These are phyloP conservation scores for Pseudomugil tenellus DNA, from an alignment of 2,797 vertebrate species.

Conservation along the genomic window DNA sequence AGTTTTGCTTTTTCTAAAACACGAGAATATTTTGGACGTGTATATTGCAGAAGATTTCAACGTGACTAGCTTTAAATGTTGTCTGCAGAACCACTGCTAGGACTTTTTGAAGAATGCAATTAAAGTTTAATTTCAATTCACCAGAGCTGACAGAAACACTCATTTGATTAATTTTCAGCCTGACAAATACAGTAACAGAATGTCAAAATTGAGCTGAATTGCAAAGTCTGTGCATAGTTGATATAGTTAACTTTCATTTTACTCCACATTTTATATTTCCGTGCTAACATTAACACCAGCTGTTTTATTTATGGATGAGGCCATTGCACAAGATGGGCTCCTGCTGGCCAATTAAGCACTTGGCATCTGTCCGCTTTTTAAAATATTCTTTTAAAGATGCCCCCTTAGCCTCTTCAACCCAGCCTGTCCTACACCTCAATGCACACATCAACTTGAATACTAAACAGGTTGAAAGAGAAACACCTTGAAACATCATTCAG, in stretches of 20 bases:
- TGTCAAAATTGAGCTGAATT: slow-evolving; percentile 22
- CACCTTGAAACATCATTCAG: slow-evolving; percentile 52
- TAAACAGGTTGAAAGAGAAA: slow-evolving; percentile 56
- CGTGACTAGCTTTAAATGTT: slow-evolving; percentile 33
- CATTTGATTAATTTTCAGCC: slow-evolving; percentile 70
- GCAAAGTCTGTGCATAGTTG: slow-evolving; percentile 57
- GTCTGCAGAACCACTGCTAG: slow-evolving; percentile 12
- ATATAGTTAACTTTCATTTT: slow-evolving; percentile 35
- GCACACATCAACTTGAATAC: slow-evolving; percentile 51
- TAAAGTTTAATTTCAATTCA: slow-evolving; percentile 46
- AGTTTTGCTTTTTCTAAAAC: slow-evolving; percentile 6
- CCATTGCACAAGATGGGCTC: slow-evolving; percentile 28
- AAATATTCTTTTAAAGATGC: slow-evolving; percentile 14
- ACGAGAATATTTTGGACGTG: slow-evolving; percentile 19
- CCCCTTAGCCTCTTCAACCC: slow-evolving; percentile 8
- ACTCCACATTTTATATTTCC: slow-evolving; percentile 6
- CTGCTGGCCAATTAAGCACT: slow-evolving; percentile 49
- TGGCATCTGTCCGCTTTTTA: slow-evolving; percentile 24
- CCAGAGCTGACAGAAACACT: slow-evolving; percentile 60
- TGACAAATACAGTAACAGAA: slow-evolving; percentile 43
- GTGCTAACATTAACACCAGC: slow-evolving; percentile 52
- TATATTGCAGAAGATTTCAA: slow-evolving; percentile 24
- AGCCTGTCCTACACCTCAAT: slow-evolving; percentile 40
- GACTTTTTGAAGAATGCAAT: slow-evolving; percentile 18
- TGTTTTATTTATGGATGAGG: slow-evolving; percentile 60